These are phyloP conservation scores for Lapara coniferarum DNA, from an alignment of 2,888 invertebrate genomes.

Conservation along the genomic window DNA sequence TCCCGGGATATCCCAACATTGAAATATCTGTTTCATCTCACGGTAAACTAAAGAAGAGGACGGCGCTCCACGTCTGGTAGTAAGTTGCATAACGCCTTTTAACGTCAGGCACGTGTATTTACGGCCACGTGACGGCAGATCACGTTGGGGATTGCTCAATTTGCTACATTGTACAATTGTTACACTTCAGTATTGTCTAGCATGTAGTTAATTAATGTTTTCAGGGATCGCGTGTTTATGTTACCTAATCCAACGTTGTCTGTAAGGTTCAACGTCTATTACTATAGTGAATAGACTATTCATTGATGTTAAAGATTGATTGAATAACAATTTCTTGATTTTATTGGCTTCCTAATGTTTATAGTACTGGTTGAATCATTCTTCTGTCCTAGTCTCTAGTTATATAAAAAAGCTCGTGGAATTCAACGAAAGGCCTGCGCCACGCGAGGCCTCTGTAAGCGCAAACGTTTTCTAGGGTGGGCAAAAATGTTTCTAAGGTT, in stretches of 20 bases:
- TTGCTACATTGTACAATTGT: slow-evolving; percentile 21
- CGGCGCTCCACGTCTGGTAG: background rate
- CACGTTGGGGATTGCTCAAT: slow-evolving; percentile 20
- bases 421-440: no score
- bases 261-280: background rate
- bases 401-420: no score
- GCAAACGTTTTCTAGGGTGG: no score
- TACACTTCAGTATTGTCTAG: slow-evolving; percentile 5
- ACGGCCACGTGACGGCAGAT: slow-evolving; percentile 5
- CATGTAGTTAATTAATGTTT: background rate
- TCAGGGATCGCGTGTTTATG: slow-evolving; percentile 12
- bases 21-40: background rate
- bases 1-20: background rate
- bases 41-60: background rate
- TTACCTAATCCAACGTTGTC: background rate
- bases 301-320: background rate
- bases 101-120: background rate
- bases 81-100: slow-evolving; percentile 9
- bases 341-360: no score
- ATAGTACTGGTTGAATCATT: no score
- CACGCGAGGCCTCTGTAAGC: no score
- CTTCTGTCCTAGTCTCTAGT: no score
- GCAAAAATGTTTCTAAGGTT: no score
- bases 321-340: no score
- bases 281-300: background rate